A percentile compares a stretch with the other conserved stretches of the same genome.
These are phyloP conservation scores for Melieria crassipennis DNA, from an alignment of 2,888 invertebrate genomes.

Conservation along the genomic window DNA sequence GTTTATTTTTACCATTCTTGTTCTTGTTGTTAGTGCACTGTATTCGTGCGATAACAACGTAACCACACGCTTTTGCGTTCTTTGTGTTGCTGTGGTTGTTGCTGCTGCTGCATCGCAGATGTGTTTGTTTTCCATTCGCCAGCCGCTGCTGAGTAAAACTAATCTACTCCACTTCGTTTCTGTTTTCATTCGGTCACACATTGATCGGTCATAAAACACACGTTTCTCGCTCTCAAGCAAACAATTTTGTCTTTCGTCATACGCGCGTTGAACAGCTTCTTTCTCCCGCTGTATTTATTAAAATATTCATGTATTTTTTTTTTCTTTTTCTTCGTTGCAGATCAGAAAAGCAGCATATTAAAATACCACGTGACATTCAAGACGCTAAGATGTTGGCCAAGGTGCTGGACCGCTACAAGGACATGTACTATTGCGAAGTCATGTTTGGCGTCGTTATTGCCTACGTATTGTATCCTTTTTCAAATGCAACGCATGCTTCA, in stretches of 20 bases:
- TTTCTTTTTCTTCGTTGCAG: constrained; percentile 66
- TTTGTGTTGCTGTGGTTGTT: not conserved
- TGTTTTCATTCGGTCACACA: not conserved
- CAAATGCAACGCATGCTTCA: not conserved
- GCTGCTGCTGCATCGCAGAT: not conserved
- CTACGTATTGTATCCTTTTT: constrained; percentile 98
- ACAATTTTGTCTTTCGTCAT: no score
- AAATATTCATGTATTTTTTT: not conserved
- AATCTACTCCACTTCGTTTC: not conserved
- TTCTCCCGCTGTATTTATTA: constrained; percentile 12
- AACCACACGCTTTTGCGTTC: not conserved
- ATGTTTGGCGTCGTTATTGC: constrained; percentile 87
- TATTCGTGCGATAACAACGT: no score
- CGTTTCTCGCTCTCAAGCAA: no score
- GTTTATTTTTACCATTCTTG: no score
- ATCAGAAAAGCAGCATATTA: constrained; percentile 84
- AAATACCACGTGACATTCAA: constrained; percentile 91
- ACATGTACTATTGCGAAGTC: constrained; percentile 91
- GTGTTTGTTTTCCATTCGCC: not conserved
- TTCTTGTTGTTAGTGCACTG: no score
- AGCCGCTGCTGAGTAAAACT: not conserved
- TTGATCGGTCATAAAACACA: no score
- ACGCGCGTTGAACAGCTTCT: not conserved
- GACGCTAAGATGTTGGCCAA: constrained; percentile 94
- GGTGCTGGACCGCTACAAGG: constrained; percentile 91